A percentile compares a stretch with the other conserved stretches of the same genome.
Conservation (phyloP, 2,888 invertebrate genomes). For the Campopleginae sp. region DNA sequence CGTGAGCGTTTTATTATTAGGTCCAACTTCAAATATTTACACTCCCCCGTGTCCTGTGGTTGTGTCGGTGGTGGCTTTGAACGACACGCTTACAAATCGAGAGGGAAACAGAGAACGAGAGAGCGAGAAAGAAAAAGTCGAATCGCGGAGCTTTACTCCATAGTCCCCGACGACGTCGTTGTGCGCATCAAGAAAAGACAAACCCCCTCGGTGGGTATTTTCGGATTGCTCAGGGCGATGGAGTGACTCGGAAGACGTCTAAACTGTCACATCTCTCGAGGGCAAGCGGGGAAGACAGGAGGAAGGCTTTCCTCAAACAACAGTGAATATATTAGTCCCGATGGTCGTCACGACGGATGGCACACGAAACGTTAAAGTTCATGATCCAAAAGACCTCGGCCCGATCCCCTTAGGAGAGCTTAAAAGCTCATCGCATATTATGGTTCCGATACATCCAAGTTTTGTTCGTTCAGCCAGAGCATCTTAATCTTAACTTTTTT, state of each 20-base stretch:
- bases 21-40: conserved; percentile 81
- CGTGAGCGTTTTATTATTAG: conserved; percentile 78
- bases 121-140: neutral
- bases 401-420: conserved; percentile 23
- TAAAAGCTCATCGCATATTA: conserved; percentile 34
- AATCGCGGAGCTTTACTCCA: neutral
- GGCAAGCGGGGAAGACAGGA: neutral
- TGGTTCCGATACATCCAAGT: conserved; percentile 8
- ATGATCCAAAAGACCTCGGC: conserved; percentile 51
- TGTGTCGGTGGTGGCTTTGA: conserved; percentile 25
- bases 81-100: conserved; percentile 45
- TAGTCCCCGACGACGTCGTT: neutral
- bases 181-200: neutral
- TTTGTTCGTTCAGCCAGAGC: neutral
- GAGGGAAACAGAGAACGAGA: neutral
- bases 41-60: conserved; percentile 35
- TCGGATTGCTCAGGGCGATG: conserved; percentile 48
- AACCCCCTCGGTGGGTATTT: conserved; percentile 47
- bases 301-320: conserved; percentile 36
- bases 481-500: neutral
- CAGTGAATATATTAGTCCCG: conserved; percentile 47
- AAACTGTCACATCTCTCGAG: conserved; percentile 51
- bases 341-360: conserved; percentile 33
- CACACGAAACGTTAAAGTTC: conserved; percentile 55
- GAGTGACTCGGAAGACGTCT: conserved; percentile 51